phyloP scores from a whole-genome alignment of 1,140 invertebrate genomes.

The Drosophila pallidifrons region DNA sequence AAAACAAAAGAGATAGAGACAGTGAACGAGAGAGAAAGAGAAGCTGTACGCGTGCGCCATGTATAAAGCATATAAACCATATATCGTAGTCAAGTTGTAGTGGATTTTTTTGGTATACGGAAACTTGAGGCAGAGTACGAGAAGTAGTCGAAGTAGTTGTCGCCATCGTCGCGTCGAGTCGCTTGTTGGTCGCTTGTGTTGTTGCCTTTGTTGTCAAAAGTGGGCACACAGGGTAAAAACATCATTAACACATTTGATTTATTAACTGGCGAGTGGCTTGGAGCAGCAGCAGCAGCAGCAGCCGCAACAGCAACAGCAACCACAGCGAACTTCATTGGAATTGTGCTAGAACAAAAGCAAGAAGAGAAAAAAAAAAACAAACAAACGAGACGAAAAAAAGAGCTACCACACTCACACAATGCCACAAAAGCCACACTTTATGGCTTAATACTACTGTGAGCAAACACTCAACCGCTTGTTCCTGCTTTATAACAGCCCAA shows the following conservation, averaged over 20 bases:
- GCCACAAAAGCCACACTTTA: conserved; percentile 69
- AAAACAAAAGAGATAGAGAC: conserved; percentile 47
- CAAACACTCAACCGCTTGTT: conserved; percentile 31
- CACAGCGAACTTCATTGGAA: conserved; percentile 63
- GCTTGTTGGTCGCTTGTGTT: conserved; percentile 37
- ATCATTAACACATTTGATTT: conserved; percentile 85
- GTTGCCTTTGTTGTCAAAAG: conserved; percentile 75
- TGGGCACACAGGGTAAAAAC: conserved; percentile 82
- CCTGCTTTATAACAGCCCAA: conserved; percentile 73
- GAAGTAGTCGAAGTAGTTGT: conserved; percentile 31
- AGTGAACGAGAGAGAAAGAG: not conserved
- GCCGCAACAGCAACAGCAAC: conserved; percentile 14
- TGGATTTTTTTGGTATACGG: conserved; percentile 20
- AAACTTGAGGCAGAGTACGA: conserved; percentile 15
- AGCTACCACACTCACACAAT: conserved; percentile 33
- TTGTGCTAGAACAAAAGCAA: conserved; percentile 57
- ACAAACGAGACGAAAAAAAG: conserved; percentile 32
- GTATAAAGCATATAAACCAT: conserved; percentile 25
- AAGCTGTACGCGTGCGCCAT: conserved; percentile 41
- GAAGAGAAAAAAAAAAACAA: conserved; percentile 25
- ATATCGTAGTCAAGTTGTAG: conserved; percentile 17
- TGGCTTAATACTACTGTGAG: conserved; percentile 69
- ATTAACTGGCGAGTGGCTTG: conserved; percentile 78
- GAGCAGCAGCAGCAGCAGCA: conserved; percentile 34
- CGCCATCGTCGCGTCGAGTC: conserved; percentile 21